Conservation (phyloP, 2,888 invertebrate genomes). For the Stegophylla sp. region DNA sequence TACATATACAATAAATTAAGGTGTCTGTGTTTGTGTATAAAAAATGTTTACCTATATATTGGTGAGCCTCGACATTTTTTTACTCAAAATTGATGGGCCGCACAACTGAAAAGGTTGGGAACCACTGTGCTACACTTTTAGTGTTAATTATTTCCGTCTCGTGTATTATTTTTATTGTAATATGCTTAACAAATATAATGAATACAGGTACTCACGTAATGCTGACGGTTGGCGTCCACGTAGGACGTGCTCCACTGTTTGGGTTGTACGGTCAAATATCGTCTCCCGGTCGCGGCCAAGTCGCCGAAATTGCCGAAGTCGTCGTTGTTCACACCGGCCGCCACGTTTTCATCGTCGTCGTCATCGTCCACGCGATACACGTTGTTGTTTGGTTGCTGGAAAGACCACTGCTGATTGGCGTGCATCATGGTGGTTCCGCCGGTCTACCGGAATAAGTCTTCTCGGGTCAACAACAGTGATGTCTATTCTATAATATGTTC, state of each 20-base stretch:
- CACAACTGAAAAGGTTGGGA: too few species aligned
- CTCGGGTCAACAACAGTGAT: too few species aligned
- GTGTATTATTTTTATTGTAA: too few species aligned
- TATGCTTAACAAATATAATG: too few species aligned
- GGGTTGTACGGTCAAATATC: constrained; percentile 34
- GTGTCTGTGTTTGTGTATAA: too few species aligned
- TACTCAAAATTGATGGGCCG: too few species aligned
- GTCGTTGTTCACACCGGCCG: background rate
- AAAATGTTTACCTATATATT: too few species aligned
- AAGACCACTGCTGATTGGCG: constrained; percentile 7
- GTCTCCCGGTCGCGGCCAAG: background rate
- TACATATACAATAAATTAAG: too few species aligned
- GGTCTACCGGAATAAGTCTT: background rate
- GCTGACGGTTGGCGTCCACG: constrained; percentile 18
- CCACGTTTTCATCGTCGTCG: background rate
- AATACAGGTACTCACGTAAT: constrained; percentile 20
- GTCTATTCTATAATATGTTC: background rate
- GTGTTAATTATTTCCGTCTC: too few species aligned
- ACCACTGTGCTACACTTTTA: too few species aligned
- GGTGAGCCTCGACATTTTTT: too few species aligned
- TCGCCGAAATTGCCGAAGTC: background rate
- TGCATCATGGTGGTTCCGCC: background rate
- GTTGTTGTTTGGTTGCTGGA: background rate
- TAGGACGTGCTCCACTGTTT: constrained; percentile 50
- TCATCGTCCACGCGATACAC: background rate